Evolutionary conservation across 2,113 vertebrate species (phyloP), one percentile per base, ranked within the genome.

Genomic region (Megalops atlanticus): DNA sequence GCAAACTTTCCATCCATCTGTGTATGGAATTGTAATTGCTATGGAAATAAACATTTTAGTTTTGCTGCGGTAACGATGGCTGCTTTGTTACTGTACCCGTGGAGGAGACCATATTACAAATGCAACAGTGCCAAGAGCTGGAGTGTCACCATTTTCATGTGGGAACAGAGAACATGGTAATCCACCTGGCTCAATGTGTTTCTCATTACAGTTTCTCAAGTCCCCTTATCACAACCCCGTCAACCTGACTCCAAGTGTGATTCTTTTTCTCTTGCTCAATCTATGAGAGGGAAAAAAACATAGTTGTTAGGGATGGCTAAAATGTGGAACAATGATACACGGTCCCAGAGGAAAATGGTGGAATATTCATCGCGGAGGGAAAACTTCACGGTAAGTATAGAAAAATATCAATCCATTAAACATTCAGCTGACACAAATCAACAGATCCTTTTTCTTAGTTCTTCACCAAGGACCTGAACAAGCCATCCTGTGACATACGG

Each of bases 21-120:
- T 43, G 41, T 70, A 83, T 81, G 81, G 87, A 87, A 87, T 84
- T 83, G 76, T 82, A 80, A 83, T 76, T 76, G 41, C 82, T 38
- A 47, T 88, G 87, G 86, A 87, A 88, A 86, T 77, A 89, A 87
- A 87, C 81, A 80, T 81, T 82, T 84, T 69, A 33, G 70, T 41
- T 36, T 47, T 45, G 78, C 49, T 31, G 76, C 41, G 43, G 73
- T 64, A 70, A 70, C 73, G 54, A 54, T 68, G 45, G 80, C 81
- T 72, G 52, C 43, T 54, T 74, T 80, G 80, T 76, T 72, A 11
- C 73, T 78, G 77, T 88, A 85, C 81, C 83, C 74, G 78, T 40
- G 40, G 31, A 76, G 27, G 64, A 24, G 39, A 75, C 43, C 45
- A 36, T 21, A 80, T 69, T 78, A 76, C 47, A 73, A 35, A 68